Percentiles rank a stretch among this genome's conserved stretches.
Evolutionary conservation across 2,113 vertebrate species (phyloP).

Genomic region (Cariama cristata): DNA sequence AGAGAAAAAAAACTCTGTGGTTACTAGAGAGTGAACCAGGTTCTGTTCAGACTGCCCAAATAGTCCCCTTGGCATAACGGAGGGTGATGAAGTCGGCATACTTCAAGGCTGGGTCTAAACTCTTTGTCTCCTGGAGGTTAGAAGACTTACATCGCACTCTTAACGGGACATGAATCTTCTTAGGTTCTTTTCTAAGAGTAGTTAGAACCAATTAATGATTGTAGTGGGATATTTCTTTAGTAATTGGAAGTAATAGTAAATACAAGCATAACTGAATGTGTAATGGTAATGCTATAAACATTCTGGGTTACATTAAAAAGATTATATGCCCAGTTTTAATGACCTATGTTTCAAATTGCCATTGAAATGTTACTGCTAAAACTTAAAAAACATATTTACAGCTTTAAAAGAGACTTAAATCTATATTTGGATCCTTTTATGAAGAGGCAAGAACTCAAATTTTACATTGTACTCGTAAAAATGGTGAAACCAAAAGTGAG

Average conservation of each 20-base stretch:
- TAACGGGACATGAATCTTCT: not conserved
- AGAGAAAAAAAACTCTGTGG: accelerated
- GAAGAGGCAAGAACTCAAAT: not conserved
- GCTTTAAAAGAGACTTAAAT: not conserved
- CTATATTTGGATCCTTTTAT: not conserved
- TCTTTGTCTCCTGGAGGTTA: not conserved
- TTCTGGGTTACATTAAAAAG: not conserved
- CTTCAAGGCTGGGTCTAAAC: not conserved
- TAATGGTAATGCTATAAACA: not conserved
- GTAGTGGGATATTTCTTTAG: not conserved
- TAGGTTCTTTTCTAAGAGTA: not conserved
- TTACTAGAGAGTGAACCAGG: not conserved
- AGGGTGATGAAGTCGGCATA: not conserved
- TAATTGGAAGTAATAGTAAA: not conserved
- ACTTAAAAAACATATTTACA: not conserved
- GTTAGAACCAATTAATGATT: not conserved
- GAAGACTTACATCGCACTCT: not conserved
- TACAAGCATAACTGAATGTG: not conserved
- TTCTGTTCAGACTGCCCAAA: not conserved
- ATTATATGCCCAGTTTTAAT: not conserved
- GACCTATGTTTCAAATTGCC: not conserved
- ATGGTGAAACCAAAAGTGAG: not conserved
- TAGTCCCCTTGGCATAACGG: not conserved
- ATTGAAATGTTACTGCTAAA: not conserved
- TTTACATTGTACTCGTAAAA: not conserved